Percentiles rank a stretch among this genome's conserved stretches.
These are phyloP conservation scores for Brachionus calyciflorus DNA, from an alignment of 1,140 invertebrate species.

Conservation along the genomic window DNA sequence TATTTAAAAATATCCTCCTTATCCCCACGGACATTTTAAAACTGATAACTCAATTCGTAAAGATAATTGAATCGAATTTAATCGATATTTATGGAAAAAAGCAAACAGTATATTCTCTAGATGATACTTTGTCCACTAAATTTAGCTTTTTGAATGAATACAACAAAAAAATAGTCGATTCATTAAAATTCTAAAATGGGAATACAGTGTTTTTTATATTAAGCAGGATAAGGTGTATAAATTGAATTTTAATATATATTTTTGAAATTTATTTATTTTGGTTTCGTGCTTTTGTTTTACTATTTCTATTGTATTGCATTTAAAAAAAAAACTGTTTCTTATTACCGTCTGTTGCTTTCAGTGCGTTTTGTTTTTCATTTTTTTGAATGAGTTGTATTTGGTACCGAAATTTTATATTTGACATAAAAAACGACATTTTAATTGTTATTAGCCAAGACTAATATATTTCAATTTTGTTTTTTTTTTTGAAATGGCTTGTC, in stretches of 20 bases:
- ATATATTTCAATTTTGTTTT: too few species aligned
- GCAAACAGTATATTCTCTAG: neutral
- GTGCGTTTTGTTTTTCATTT: too few species aligned
- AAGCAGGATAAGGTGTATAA: constrained; percentile 24
- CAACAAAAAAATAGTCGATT: constrained; percentile 4
- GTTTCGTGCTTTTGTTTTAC: constrained; percentile 21
- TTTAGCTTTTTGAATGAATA: neutral
- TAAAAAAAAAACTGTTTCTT: constrained; percentile 29
- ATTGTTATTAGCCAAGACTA: too few species aligned
- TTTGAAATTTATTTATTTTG: too few species aligned
- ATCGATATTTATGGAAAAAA: constrained; percentile 31
- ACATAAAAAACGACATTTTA: constrained; percentile 11
- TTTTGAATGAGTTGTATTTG: too few species aligned
- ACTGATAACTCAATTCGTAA: constrained; percentile 6
- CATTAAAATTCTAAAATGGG: neutral
- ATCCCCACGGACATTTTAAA: too few species aligned
- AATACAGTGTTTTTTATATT: neutral
- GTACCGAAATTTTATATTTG: neutral
- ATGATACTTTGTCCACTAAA: constrained; percentile 7
- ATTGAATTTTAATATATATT: constrained; percentile 26
- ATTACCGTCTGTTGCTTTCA: constrained; percentile 27
- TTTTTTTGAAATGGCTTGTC: neutral
- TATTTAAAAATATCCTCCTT: too few species aligned
- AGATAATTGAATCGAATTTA: constrained; percentile 27
- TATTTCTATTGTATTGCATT: neutral